Percentiles rank a stretch among this genome's conserved stretches.
phyloP scores from a whole-genome alignment of 2,113 vertebrate genomes.

The Elanoides forficatus region DNA sequence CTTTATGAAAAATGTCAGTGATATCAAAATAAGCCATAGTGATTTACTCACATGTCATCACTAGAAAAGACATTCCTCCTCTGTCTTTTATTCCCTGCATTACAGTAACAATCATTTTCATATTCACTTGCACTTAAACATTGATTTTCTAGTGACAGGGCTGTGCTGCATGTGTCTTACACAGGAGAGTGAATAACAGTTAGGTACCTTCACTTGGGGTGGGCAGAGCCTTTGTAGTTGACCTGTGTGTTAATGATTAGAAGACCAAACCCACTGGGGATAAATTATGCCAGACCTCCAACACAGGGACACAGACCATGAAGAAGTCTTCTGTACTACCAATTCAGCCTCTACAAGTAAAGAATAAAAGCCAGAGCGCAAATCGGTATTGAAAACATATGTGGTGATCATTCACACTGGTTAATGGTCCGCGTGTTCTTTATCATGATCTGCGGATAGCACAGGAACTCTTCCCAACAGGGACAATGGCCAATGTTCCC shows the following conservation, averaged over 20 bases:
- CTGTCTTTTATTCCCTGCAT: constrained; percentile 26
- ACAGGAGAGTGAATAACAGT: background rate
- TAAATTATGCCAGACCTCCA: background rate
- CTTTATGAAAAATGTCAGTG: constrained; percentile 52
- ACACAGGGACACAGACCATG: background rate
- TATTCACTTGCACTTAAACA: background rate
- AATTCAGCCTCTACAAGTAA: background rate
- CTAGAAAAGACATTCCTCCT: background rate
- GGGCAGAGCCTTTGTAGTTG: background rate
- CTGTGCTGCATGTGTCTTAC: background rate
- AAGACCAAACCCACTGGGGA: rapidly evolving
- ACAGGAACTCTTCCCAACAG: background rate
- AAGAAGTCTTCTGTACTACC: background rate
- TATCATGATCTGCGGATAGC: background rate
- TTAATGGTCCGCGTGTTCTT: rapidly evolving
- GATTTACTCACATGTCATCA: constrained; percentile 35
- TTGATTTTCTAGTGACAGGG: background rate
- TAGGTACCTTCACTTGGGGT: background rate
- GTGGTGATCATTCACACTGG: background rate
- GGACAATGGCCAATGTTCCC: background rate
- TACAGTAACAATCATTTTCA: background rate
- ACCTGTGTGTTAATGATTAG: rapidly evolving
- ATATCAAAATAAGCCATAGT: constrained; percentile 38
- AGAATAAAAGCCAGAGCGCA: background rate
- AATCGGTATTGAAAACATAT: rapidly evolving